Base-by-base conservation (phyloP, 2,888 invertebrate species). In the Mythimna impura region DNA sequence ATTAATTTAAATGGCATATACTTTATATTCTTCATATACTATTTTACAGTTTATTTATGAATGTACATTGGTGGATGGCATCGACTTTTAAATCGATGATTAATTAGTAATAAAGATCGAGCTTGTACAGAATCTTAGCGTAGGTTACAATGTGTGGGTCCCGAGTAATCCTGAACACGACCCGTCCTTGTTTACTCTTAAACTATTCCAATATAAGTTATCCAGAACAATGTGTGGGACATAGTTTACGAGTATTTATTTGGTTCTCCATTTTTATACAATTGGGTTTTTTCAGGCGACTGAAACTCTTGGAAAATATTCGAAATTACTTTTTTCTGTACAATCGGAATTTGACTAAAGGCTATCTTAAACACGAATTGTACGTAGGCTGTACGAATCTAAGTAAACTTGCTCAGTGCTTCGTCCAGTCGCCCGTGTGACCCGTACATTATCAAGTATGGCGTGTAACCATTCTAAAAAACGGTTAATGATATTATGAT, bases 151-250 rank as follows among this genome's bases (percentile, higher is more conserved):
- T 70, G 62, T 69, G 62, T 69, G 66, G 84, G 67, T 80, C 80
- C 81, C 78, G 71, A 81, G 80, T 73, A 81, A 82, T 71, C 86
- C 80, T 82, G 87, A 84, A 84, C 80, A 66, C 77, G 61, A 73
- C 71, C 76, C 75, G 71, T 85, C 85, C 82, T 87, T 87, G 86
- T 90, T 91, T 88, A 92, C 88, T 89, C 91, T 91, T 94, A 94
- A 90, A 92, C 92, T 92, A 93, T 91, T 90, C 90, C 91, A 90
- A 88, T 89, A 95, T 96, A 96, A 96, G 96, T 96, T 96, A 96
- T 96, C 96, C 96, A 96, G 96, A 96, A 96, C 95, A 95, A 89
- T 95, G 95, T 89, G 89, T 76, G 88, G 85, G 85, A 88, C 84
- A 86, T 86, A 82, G 86, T 88, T 88, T 85, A 82, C 81, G 82